These are phyloP conservation scores for Atta texana DNA, from an alignment of 1,140 invertebrate genomes.

Conservation along the genomic window DNA sequence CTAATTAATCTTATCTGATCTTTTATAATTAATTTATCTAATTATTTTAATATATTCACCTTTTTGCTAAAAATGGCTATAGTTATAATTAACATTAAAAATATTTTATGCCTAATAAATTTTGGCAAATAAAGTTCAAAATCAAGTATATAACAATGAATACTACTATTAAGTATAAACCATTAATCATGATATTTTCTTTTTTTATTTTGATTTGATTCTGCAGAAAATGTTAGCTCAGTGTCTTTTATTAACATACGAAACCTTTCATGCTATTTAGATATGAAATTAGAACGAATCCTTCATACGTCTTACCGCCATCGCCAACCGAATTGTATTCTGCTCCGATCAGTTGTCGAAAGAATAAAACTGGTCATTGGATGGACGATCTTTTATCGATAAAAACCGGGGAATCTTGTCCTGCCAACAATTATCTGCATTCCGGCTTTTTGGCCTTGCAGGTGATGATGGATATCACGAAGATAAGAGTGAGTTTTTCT, in stretches of 20 bases:
- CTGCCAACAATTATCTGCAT: conserved; percentile 91
- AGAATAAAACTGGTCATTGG: conserved; percentile 87
- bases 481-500: conserved; percentile 88
- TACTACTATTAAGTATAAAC: background rate
- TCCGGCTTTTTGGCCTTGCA: conserved; percentile 92
- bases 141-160: background rate
- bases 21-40: background rate
- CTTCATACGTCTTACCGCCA: conserved; percentile 88
- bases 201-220: background rate
- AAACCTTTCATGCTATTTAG: conserved; percentile 77
- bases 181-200: background rate
- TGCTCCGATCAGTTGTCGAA: conserved; percentile 90
- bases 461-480: conserved; percentile 90
- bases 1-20: background rate
- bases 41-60: background rate
- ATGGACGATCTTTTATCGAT: conserved; percentile 88
- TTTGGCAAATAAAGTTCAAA: background rate
- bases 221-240: background rate
- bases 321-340: conserved; percentile 88
- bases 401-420: conserved; percentile 90
- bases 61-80: background rate
- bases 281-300: conserved; percentile 91
- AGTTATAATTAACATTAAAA: background rate
- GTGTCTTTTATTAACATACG: conserved; percentile 7
- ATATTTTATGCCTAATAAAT: background rate